Percentiles rank a stretch among this genome's conserved stretches.
Conservation (phyloP, 2,888 invertebrate genomes). For the Metellina segmentata region DNA sequence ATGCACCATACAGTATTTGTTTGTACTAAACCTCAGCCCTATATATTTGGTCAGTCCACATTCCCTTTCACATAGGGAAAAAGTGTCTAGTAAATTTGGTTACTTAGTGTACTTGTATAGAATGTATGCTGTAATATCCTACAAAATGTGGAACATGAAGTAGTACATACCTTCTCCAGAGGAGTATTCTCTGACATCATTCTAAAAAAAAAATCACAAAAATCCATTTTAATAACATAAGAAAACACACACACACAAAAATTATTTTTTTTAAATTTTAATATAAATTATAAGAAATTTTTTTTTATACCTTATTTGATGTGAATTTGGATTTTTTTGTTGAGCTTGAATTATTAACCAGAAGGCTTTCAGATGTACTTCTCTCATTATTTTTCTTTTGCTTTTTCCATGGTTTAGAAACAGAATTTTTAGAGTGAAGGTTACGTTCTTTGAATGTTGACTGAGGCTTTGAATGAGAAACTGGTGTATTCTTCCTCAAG, state of each 20-base stretch:
- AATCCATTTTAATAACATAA: neutral
- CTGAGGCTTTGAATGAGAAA: constrained; percentile 22
- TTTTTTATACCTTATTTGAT: constrained; percentile 6
- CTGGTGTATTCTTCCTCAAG: constrained; percentile 2
- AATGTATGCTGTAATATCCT: no score
- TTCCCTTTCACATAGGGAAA: no score
- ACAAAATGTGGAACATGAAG: neutral
- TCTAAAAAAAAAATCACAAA: constrained; percentile 24
- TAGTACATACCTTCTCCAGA: constrained; percentile 30
- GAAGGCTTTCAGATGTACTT: neutral
- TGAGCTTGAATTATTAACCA: neutral
- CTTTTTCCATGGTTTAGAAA: constrained; percentile 47
- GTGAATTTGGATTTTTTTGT: constrained; percentile 10
- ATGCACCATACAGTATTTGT: no score
- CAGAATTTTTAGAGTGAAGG: constrained; percentile 33
- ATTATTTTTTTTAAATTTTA: no score
- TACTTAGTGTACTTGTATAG: no score
- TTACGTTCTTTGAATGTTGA: constrained; percentile 27
- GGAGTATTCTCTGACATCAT: constrained; percentile 5
- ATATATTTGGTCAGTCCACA: no score
- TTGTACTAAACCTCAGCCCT: no score
- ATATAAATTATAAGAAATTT: neutral
- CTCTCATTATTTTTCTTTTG: constrained; percentile 26
- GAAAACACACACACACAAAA: no score
- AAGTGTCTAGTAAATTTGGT: no score